Base-by-base conservation (phyloP, 2,113 vertebrate species). In the Coturnix japonica region DNA sequence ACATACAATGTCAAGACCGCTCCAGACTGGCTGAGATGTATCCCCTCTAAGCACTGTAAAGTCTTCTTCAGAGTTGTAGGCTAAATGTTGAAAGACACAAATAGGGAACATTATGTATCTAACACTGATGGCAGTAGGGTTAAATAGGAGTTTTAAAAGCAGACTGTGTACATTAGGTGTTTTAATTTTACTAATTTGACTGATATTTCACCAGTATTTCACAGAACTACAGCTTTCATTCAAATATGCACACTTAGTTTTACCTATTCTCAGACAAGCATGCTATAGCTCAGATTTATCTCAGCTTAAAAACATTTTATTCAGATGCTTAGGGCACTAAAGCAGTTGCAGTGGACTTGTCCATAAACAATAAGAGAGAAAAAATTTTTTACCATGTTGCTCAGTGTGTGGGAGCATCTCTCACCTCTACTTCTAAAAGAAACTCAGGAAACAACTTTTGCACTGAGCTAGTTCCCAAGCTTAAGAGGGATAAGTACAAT, bases 11-110 rank as follows among this genome's bases (percentile, higher is more conserved):
- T 98, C 39, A 99, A 92, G 94, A 99, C 98, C 1, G 99, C 99
- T 4, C 99, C 99, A 0, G 99, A 99, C 97, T 99, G 99, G 96
- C 99, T 99, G 49, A 99, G 98, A 86, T 99, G 99, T 91, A 99
- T 99, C n/a, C 99, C 99, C 84, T 99, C 99, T 94, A 99, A 89
- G 95, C 99, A 99, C 96, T 99, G 99, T 7, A 99, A 96, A 0
- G 99, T 99, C 85, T 98, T 99, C 97, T 98, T 99, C 88, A 99
- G 96, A 77, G 98, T 98, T 47, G 98, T 98, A 41, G 99, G 99
- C 99, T 99, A 57, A 23, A 60, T 14, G 16, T 13, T 65, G 6
- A 14, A 72, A 54, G 8, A 71, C n/a, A 30, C 0, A 9, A 51
- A 84, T 41, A 8, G 33, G 39, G 11, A 9, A 22, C n/a, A 7